These are phyloP conservation scores for Formica exsecta DNA, from an alignment of 1,140 invertebrate genomes.

Conservation along the genomic window DNA sequence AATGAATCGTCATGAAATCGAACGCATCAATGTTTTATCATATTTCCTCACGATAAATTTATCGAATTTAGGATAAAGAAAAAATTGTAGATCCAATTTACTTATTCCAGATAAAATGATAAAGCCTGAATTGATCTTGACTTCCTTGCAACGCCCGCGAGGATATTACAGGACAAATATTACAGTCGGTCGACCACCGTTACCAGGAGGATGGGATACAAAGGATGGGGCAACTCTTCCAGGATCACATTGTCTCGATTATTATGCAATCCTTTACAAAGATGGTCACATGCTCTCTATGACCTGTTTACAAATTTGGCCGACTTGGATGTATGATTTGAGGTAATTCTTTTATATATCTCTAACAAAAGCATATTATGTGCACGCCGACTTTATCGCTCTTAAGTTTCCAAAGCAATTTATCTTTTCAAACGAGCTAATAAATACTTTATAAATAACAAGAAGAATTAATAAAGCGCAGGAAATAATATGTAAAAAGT, in stretches of 20 bases:
- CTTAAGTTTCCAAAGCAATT: not conserved
- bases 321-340: slow-evolving; percentile 90
- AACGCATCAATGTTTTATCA: slow-evolving; percentile 33
- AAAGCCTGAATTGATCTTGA: slow-evolving; percentile 76
- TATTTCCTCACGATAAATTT: slow-evolving; percentile 33
- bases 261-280: slow-evolving; percentile 87
- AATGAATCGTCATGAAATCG: slow-evolving; percentile 52
- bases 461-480: not conserved
- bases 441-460: no score
- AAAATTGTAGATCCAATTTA: slow-evolving; percentile 41
- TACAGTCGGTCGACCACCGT: slow-evolving; percentile 84
- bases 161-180: slow-evolving; percentile 85
- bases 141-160: slow-evolving; percentile 77
- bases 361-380: not conserved
- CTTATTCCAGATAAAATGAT: slow-evolving; percentile 76
- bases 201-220: slow-evolving; percentile 87
- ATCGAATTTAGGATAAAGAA: not conserved
- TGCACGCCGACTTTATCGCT: no score
- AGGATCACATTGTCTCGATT: slow-evolving; percentile 86
- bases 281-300: slow-evolving; percentile 85
- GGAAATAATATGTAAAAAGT: not conserved
- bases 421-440: not conserved
- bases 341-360: slow-evolving; percentile 82
- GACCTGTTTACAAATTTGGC: slow-evolving; percentile 89
- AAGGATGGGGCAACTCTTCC: slow-evolving; percentile 76